These are phyloP conservation scores for Montifringilla adamsi DNA, from an alignment of 2,113 vertebrate species.

Conservation along the genomic window DNA sequence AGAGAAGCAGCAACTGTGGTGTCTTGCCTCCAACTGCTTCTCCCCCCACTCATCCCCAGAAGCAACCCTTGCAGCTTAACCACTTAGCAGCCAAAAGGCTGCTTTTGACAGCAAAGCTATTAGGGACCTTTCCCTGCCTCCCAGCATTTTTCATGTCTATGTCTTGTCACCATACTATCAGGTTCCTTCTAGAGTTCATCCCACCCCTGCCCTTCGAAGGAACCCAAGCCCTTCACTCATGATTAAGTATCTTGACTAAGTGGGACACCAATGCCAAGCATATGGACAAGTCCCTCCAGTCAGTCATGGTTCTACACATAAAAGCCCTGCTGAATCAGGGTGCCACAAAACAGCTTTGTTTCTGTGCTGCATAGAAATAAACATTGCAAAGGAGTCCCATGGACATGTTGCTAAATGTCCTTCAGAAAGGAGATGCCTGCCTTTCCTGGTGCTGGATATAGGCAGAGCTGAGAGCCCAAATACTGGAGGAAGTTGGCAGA, in stretches of 20 bases:
- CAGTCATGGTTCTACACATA: background rate
- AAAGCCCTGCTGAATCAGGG: background rate
- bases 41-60: background rate
- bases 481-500: background rate
- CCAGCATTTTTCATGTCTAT: background rate
- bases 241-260: background rate
- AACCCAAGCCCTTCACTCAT: background rate
- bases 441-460: background rate
- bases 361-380: background rate
- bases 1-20: background rate
- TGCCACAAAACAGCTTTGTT: background rate
- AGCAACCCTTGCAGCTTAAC: background rate
- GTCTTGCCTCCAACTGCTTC: background rate
- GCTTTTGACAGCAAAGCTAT: background rate
- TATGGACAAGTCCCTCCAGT: rapidly evolving
- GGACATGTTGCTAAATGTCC: no score
- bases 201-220: background rate
- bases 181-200: background rate
- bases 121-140: background rate
- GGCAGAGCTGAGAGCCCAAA: background rate
- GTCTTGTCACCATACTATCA: background rate
- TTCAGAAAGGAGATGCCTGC: background rate
- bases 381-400: rapidly evolving
- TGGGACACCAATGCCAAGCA: background rate
- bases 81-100: background rate